A percentile compares a stretch with the other conserved stretches of the same genome.
Evolutionary conservation across 2,113 vertebrate species (phyloP).

Genomic region (Ascaphus truei): DNA sequence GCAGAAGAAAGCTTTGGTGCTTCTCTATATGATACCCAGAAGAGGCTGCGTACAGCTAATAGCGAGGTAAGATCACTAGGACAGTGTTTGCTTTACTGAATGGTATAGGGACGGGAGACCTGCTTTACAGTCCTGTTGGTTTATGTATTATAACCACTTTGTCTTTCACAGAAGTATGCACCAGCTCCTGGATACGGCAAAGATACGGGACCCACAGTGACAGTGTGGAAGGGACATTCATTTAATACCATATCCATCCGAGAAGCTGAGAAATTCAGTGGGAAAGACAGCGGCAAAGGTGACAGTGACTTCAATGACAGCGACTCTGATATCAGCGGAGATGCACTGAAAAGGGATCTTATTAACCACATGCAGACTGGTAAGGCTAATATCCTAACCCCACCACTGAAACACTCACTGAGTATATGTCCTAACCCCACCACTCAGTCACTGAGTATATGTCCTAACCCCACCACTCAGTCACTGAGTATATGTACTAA

Average conservation of each 20-base stretch:
- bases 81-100: background rate
- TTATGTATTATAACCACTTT: no score
- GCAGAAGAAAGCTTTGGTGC: conserved; percentile 66
- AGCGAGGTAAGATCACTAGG: conserved; percentile 72
- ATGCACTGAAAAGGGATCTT: conserved; percentile 87
- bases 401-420: no score
- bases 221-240: conserved; percentile 93
- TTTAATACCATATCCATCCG: conserved; percentile 87
- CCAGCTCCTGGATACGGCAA: conserved; percentile 77
- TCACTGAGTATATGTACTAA: no score
- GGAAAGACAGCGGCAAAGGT: conserved; percentile 96
- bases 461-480: no score
- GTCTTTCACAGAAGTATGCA: conserved; percentile 67
- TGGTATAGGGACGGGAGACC: background rate
- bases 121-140: no score
- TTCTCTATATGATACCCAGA: conserved; percentile 77
- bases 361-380: conserved; percentile 84
- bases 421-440: no score
- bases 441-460: no score
- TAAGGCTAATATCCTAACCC: conserved; percentile 57
- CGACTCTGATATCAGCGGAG: conserved; percentile 90
- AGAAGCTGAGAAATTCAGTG: conserved; percentile 89
- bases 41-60: conserved; percentile 63
- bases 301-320: conserved; percentile 98
- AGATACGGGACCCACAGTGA: conserved; percentile 75